Evolutionary conservation across 2,797 vertebrate species (phyloP).

Genomic region (Megalops cyprinoides): DNA sequence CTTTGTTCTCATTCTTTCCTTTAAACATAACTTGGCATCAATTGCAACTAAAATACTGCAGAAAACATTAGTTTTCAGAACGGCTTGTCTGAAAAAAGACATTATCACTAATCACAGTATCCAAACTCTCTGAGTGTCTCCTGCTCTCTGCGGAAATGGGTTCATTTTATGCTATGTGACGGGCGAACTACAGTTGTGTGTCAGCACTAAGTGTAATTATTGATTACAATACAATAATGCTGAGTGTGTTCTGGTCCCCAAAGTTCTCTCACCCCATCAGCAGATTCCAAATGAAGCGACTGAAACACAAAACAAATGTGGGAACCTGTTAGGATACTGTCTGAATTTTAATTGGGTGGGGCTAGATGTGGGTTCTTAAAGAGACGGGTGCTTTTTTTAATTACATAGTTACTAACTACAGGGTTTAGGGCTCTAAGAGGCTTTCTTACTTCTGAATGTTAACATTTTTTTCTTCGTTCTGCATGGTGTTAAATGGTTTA

Average conservation of each 20-base stretch:
- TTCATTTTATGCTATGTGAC: constrained; percentile 83
- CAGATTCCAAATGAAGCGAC: constrained; percentile 74
- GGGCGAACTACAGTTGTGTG: constrained; percentile 79
- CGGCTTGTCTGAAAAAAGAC: not conserved
- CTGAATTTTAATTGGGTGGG: constrained; percentile 21
- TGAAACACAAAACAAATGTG: constrained; percentile 38
- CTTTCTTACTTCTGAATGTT: not conserved
- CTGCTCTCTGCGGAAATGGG: constrained; percentile 72
- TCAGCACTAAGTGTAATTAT: constrained; percentile 91
- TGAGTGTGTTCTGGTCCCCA: constrained; percentile 81
- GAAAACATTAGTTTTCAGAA: not conserved
- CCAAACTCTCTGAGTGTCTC: constrained; percentile 67
- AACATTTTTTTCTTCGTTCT: not conserved
- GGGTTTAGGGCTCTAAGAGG: not conserved
- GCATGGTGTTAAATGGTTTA: not conserved
- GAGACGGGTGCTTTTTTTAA: not conserved
- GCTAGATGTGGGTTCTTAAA: constrained; percentile 2
- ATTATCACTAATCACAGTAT: not conserved
- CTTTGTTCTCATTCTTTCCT: not conserved
- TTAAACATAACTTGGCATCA: not conserved
- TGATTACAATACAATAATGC: constrained; percentile 92
- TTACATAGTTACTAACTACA: not conserved
- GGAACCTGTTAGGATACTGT: constrained; percentile 51
- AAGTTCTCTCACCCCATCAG: constrained; percentile 85
- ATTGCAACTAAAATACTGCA: not conserved